These are phyloP conservation scores for Anableps anableps DNA, from an alignment of 2,797 vertebrate genomes.

Conservation along the genomic window DNA sequence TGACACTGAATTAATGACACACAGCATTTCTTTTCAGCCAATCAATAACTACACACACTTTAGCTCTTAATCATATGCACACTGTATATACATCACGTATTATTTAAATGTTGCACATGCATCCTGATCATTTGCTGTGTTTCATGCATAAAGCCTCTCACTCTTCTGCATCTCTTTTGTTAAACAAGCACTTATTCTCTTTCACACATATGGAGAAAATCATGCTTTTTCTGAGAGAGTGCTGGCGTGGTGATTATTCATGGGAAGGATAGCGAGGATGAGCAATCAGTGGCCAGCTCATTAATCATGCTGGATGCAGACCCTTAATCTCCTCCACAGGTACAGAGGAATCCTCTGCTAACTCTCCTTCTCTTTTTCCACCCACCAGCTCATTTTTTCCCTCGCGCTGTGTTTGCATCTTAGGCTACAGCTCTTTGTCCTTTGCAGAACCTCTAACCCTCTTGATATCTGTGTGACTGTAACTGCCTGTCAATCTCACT, in stretches of 20 bases:
- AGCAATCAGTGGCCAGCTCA: constrained; percentile 75
- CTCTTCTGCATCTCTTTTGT: constrained; percentile 21
- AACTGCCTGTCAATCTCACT: constrained; percentile 34
- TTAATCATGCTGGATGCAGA: constrained; percentile 77
- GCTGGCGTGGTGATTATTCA: constrained; percentile 71
- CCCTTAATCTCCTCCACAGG: constrained; percentile 77
- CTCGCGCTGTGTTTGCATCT: constrained; percentile 52
- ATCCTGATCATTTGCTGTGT: constrained; percentile 27
- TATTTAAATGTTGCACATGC: constrained; percentile 14
- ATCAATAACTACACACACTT: constrained; percentile 23
- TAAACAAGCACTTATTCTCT: constrained; percentile 21
- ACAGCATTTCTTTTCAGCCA: constrained; percentile 5
- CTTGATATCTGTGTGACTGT: constrained; percentile 23
- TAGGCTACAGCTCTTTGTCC: constrained; percentile 41
- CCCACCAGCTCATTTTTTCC: constrained; percentile 46
- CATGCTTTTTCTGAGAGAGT: constrained; percentile 40
- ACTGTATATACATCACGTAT: constrained; percentile 12
- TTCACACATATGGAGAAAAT: constrained; percentile 15
- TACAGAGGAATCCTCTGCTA: constrained; percentile 56
- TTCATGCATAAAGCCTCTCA: constrained; percentile 3
- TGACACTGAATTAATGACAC: constrained; percentile 32
- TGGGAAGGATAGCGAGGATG: constrained; percentile 62
- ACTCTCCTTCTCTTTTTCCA: constrained; percentile 36
- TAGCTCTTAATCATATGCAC: constrained; percentile 6
- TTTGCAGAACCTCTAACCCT: constrained; percentile 25